A percentile compares a stretch with the other conserved stretches of the same genome.
Conservation (phyloP, 2,113 vertebrate genomes). For the Formicarius rufipectus region DNA sequence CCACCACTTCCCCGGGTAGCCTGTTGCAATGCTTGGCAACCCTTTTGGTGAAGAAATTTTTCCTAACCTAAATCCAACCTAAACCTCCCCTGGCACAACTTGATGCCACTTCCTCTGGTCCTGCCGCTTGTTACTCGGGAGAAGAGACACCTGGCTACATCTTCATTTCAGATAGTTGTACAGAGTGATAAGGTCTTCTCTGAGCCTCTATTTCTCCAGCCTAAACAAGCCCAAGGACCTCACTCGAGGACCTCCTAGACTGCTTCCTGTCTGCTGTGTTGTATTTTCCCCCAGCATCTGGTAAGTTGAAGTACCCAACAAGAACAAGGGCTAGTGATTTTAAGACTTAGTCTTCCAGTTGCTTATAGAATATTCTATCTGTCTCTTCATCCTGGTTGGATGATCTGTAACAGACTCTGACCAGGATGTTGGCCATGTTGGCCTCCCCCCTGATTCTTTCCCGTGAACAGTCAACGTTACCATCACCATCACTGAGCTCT, state of each 20-base stretch:
- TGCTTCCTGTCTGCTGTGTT: background rate
- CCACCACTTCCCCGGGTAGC: background rate
- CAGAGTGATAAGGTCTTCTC: background rate
- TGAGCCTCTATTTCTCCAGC: background rate
- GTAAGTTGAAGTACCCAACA: background rate
- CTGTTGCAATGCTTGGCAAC: background rate
- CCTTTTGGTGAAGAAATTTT: background rate
- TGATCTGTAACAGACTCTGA: background rate
- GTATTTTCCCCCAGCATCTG: background rate
- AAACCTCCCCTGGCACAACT: background rate
- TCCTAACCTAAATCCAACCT: background rate
- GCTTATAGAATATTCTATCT: background rate
- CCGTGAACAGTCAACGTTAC: background rate
- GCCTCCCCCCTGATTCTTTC: background rate
- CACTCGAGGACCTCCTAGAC: background rate
- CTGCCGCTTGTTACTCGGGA: background rate
- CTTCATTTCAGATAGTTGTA: background rate
- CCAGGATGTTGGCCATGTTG: background rate
- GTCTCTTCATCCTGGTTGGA: background rate
- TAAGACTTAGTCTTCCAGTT: background rate
- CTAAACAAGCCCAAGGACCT: background rate
- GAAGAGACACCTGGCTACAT: background rate
- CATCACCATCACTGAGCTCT: background rate
- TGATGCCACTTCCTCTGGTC: background rate
- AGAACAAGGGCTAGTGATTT: fast-evolving